Evolutionary conservation across 2,888 invertebrate genomes (phyloP).

Genomic region (Sinopyrophorus schimmeli): DNA sequence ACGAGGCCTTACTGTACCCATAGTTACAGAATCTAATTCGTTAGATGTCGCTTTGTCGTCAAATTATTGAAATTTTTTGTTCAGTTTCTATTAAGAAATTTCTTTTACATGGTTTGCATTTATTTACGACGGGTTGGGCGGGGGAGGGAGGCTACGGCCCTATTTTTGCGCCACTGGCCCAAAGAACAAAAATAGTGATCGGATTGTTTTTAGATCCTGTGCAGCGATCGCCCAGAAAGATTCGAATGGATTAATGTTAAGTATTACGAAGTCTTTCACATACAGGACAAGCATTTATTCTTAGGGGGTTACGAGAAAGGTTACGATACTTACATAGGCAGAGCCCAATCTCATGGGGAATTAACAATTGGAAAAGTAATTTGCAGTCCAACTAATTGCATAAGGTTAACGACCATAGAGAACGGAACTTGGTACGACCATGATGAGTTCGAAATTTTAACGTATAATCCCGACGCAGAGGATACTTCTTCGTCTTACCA

Average conservation of each 20-base stretch:
- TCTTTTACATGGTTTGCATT: too few species aligned
- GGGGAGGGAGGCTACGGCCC: not conserved
- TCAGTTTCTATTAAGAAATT: too few species aligned
- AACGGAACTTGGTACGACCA: constrained; percentile 15
- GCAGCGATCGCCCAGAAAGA: constrained; percentile 14
- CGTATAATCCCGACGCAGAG: constrained; percentile 13
- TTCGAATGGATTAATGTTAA: constrained; percentile 17
- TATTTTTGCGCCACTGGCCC: too few species aligned
- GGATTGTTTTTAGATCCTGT: constrained; percentile 22
- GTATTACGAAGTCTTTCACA: constrained; percentile 4
- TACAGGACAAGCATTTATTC: constrained; percentile 15
- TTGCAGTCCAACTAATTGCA: constrained; percentile 10
- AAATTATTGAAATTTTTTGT: not conserved
- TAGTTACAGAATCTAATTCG: too few species aligned
- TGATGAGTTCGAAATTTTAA: constrained; percentile 20
- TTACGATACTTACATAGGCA: constrained; percentile 16
- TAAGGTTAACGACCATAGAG: constrained; percentile 18
- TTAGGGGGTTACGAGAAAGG: constrained; percentile 22
- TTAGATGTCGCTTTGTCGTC: too few species aligned
- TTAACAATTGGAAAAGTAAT: constrained; percentile 25
- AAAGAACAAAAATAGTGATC: too few species aligned
- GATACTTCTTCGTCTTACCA: too few species aligned
- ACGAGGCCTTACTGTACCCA: too few species aligned
- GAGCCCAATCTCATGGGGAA: constrained; percentile 17
- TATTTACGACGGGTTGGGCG: too few species aligned